Conservation (phyloP, 2,888 invertebrate species). For the Emesis furor region DNA sequence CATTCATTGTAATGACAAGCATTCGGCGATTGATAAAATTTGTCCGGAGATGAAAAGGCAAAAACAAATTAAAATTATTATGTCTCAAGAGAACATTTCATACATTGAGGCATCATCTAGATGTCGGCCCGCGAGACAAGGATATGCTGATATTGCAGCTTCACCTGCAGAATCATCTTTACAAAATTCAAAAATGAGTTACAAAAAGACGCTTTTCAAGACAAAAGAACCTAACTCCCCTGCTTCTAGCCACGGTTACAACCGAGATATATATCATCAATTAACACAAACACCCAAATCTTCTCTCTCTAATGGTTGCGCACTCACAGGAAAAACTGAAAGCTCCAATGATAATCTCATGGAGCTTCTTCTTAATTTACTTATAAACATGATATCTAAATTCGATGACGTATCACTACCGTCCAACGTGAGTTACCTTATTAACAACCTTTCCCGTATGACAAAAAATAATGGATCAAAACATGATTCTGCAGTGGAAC, state of each 20-base stretch:
- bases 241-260: not conserved
- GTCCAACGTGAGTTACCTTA: not conserved
- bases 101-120: not conserved
- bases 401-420: not conserved
- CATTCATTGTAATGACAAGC: not conserved
- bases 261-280: not conserved
- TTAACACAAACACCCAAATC: not conserved
- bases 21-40: not conserved
- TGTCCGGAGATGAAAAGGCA: not conserved
- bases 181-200: too few species aligned
- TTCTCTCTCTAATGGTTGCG: not conserved
- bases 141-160: too few species aligned
- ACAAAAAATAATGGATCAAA: not conserved
- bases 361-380: not conserved
- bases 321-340: not conserved
- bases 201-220: too few species aligned
- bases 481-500: not conserved
- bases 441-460: not conserved
- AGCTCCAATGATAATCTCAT: not conserved
- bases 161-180: too few species aligned
- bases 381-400: not conserved
- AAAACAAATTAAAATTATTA: not conserved
- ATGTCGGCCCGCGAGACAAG: not conserved
- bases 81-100: not conserved
- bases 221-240: not conserved